phyloP scores from a whole-genome alignment of 2,888 invertebrate genomes.

The Thymelicus sylvestris region DNA sequence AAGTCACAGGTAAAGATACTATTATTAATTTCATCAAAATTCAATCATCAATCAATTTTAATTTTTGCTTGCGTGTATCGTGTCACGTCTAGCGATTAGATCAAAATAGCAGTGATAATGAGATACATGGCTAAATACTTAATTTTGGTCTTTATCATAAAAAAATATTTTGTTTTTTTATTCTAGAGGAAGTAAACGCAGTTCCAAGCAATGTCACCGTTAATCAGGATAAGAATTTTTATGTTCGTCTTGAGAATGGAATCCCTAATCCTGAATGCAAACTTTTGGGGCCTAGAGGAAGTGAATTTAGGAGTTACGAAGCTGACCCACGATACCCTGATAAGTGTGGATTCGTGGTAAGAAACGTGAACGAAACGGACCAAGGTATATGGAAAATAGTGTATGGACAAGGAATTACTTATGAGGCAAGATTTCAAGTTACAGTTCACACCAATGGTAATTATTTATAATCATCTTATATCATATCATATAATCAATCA shows the following conservation, averaged over 20 bases:
- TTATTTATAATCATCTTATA: neutral
- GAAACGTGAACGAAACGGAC: slow-evolving; percentile 47
- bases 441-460: slow-evolving; percentile 51
- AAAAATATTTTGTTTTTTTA: too few species aligned
- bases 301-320: slow-evolving; percentile 42
- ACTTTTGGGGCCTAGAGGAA: slow-evolving; percentile 53
- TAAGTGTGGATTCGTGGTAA: slow-evolving; percentile 61
- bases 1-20: slow-evolving; percentile 62
- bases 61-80: slow-evolving; percentile 54
- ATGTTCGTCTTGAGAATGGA: slow-evolving; percentile 56
- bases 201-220: slow-evolving; percentile 51
- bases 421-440: slow-evolving; percentile 56
- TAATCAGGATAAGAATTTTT: slow-evolving; percentile 58
- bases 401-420: slow-evolving; percentile 57
- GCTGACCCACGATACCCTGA: slow-evolving; percentile 48
- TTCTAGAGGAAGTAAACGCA: slow-evolving; percentile 60
- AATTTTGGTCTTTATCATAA: neutral
- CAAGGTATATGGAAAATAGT: slow-evolving; percentile 63
- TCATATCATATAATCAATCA: too few species aligned
- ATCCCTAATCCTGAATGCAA: slow-evolving; percentile 56
- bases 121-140: slow-evolving; percentile 39
- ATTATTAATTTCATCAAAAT: slow-evolving; percentile 37
- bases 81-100: slow-evolving; percentile 68
- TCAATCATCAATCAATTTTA: slow-evolving; percentile 39
- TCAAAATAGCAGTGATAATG: slow-evolving; percentile 49